phyloP scores from a whole-genome alignment of 2,797 vertebrate genomes.

The Halcyon leucocephala region DNA sequence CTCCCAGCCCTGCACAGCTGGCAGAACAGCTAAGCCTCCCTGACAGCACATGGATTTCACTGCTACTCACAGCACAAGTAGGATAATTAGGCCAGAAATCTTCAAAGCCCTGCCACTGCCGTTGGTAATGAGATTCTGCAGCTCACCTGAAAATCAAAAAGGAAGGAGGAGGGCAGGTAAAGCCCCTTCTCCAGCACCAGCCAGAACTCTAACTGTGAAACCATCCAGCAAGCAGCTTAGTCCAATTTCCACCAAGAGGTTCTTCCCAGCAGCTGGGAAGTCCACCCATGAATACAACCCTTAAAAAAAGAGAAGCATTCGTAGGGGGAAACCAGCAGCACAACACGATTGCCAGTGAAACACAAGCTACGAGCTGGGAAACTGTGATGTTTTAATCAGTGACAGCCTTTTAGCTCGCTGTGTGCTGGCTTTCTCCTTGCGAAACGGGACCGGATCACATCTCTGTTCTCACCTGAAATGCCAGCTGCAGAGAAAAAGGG shows the following conservation, averaged over 20 bases:
- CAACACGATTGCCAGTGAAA: background rate
- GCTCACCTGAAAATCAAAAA: background rate
- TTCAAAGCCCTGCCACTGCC: conserved; percentile 23
- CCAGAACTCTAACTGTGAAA: background rate
- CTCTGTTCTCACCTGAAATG: background rate
- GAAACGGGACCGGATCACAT: background rate
- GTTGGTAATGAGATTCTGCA: background rate
- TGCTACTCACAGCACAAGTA: background rate
- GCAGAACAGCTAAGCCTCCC: background rate
- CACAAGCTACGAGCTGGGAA: background rate
- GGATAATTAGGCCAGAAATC: conserved; percentile 46
- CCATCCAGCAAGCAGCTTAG: background rate
- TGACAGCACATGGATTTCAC: background rate
- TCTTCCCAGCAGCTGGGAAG: background rate
- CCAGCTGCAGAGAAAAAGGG: background rate
- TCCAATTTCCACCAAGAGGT: background rate
- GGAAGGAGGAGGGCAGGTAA: background rate
- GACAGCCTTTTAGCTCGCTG: background rate
- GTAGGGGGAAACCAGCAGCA: background rate
- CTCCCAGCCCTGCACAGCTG: background rate
- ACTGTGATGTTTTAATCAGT: background rate
- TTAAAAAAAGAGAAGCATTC: background rate
- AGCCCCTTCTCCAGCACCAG: background rate
- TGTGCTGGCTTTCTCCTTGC: background rate
- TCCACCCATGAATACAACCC: background rate